Evolutionary conservation across 2,113 vertebrate genomes (phyloP).

Genomic region (Ctenodactylus gundi): DNA sequence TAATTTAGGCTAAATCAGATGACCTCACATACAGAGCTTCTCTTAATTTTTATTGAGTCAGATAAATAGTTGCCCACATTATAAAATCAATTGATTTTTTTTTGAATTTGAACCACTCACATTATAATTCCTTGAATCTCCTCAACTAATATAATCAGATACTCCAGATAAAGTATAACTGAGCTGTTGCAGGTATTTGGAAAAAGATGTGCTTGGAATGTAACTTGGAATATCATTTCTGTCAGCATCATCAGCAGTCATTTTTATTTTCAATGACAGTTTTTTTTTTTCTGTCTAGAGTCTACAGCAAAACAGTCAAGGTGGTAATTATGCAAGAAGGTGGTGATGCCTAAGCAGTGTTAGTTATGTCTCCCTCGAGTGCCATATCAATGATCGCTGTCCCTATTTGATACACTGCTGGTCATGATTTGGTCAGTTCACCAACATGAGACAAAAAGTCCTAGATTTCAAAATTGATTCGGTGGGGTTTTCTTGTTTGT

Average conservation of each 20-base stretch:
- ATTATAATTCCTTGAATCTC: neutral
- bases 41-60: neutral
- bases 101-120: neutral
- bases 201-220: accelerated
- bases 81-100: neutral
- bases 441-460: slow-evolving; percentile 49
- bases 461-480: slow-evolving; percentile 39
- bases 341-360: slow-evolving; percentile 12
- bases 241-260: neutral
- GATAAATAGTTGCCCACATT: neutral
- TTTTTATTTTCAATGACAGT: neutral
- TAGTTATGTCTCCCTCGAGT: neutral
- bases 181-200: accelerated
- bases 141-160: neutral
- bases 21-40: neutral
- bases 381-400: too few relatives aligned
- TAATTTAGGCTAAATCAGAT: neutral
- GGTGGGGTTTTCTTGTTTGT: too few relatives aligned
- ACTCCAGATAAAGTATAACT: accelerated
- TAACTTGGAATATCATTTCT: neutral
- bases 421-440: too few relatives aligned
- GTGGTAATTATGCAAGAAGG: slow-evolving; percentile 8
- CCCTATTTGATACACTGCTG: too few relatives aligned
- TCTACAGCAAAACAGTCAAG: neutral
- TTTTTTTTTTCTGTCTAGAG: neutral